Evolutionary conservation across 2,888 invertebrate genomes (phyloP), one percentile per base, ranked within the genome.

Genomic region (Megaustenia siamemsis): DNA sequence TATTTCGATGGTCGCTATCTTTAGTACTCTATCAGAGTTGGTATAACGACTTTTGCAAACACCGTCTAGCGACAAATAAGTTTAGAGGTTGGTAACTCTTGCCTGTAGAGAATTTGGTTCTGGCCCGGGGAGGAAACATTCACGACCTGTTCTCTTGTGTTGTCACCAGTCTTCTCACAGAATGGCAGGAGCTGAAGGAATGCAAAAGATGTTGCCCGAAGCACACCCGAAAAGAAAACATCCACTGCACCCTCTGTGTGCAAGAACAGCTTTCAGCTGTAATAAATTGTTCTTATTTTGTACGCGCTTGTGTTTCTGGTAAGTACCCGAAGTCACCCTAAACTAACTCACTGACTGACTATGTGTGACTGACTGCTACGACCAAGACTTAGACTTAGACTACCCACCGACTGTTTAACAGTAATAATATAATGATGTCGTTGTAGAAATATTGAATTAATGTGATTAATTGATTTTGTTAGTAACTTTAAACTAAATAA

Each of bases 211-310:
- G 88, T 76, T 88, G 49, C 88, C 88, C 38, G 87, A 87, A 83
- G 77, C 87, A 24, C 86, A 84, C n/a, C 77, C 82, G 12, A 84
- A 86, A n/a, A 77, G 86, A 75, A 88, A 86, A 82, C 86, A 80
- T 45, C 82, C 86, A 6, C 66, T 86, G 38, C 83, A 86, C 76
- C 90, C 91, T 28, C 78, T 90, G 68, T 91, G 91, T 88, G 90
- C 90, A 21, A 89, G 89, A 83, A 90, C 90, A 24, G 85, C 89
- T 5, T 90, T 89, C 85, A 90, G 90, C 81, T 89, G 90, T 86
- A 90, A 90, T 85, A 91, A 91, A 83, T 80, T 91, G 40, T 89
- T 90, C 45, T 85, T 91, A 69, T 90, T 91, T 80, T 91, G 53
- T 90, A 90, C 78, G 87, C 89, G 8, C 87, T 90, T 71, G 66